Percentiles rank a stretch among this genome's conserved stretches.
Evolutionary conservation across 1,140 invertebrate species (phyloP).

Genomic region (Chlorops oryzae): DNA sequence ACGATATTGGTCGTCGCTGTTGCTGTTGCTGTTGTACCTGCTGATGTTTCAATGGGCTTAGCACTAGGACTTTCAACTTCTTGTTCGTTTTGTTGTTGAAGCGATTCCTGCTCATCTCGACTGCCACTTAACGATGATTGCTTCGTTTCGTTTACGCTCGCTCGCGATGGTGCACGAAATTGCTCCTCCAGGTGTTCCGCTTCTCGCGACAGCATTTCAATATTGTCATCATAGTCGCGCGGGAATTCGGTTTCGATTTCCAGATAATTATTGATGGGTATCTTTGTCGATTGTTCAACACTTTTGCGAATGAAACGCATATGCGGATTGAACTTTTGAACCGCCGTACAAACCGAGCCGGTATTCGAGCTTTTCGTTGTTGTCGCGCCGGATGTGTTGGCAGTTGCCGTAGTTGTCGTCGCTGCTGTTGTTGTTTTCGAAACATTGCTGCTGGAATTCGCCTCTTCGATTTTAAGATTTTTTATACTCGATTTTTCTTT

Average conservation of each 20-base stretch:
- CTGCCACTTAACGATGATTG: constrained; percentile 31
- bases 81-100: constrained; percentile 26
- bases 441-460: neutral
- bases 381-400: no score
- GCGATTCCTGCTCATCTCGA: constrained; percentile 27
- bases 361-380: no score
- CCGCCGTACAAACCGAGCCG: constrained; percentile 8
- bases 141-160: constrained; percentile 30
- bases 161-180: constrained; percentile 41
- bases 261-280: constrained; percentile 37
- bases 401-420: neutral
- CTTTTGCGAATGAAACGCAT: constrained; percentile 42
- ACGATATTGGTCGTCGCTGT: constrained; percentile 19
- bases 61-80: neutral
- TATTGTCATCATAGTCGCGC: constrained; percentile 46
- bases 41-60: neutral
- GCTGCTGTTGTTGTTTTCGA: neutral
- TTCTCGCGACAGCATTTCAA: constrained; percentile 46
- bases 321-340: constrained; percentile 23
- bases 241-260: constrained; percentile 47
- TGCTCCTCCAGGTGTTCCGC: constrained; percentile 45
- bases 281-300: constrained; percentile 37
- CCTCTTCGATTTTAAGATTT: neutral
- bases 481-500: constrained; percentile 24
- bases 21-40: neutral